Evolutionary conservation across 1,140 invertebrate genomes (phyloP).

Genomic region (Stenopsyche tienmushanensis): DNA sequence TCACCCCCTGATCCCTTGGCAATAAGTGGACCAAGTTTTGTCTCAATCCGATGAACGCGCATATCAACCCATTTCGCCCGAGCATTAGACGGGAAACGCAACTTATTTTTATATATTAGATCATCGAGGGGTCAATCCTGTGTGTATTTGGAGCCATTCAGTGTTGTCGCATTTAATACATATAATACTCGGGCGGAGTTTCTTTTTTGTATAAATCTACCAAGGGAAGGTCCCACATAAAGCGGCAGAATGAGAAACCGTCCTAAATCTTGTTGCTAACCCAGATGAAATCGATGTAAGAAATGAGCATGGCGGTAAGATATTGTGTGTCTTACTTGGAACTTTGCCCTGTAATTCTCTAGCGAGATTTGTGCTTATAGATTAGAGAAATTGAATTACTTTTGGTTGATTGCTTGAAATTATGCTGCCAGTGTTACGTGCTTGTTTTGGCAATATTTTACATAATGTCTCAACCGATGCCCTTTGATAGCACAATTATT

Average conservation of each 20-base stretch:
- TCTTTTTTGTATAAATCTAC: background rate
- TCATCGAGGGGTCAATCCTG: too few species aligned
- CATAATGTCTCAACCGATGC: background rate
- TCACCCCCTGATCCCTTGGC: too few species aligned
- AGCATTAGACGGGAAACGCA: too few species aligned
- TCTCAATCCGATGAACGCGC: too few species aligned
- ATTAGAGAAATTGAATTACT: background rate
- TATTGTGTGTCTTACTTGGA: background rate
- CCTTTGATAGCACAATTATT: too few species aligned
- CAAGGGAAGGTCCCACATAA: background rate
- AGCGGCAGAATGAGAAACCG: background rate
- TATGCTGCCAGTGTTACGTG: background rate
- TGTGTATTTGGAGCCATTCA: too few species aligned
- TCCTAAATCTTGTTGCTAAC: slow-evolving; percentile 2
- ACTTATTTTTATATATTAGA: too few species aligned
- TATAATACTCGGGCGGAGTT: background rate
- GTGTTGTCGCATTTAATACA: background rate
- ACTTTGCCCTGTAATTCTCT: background rate
- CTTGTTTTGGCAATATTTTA: background rate
- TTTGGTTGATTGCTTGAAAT: background rate
- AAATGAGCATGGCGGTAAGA: background rate
- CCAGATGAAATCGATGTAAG: slow-evolving; percentile 1
- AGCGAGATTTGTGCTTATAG: background rate
- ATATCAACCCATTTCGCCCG: too few species aligned
- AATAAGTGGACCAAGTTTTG: too few species aligned